Evolutionary conservation across 2,113 vertebrate species (phyloP), one percentile per base, ranked within the genome.

Genomic region (Zosterops hypoxanthus): DNA sequence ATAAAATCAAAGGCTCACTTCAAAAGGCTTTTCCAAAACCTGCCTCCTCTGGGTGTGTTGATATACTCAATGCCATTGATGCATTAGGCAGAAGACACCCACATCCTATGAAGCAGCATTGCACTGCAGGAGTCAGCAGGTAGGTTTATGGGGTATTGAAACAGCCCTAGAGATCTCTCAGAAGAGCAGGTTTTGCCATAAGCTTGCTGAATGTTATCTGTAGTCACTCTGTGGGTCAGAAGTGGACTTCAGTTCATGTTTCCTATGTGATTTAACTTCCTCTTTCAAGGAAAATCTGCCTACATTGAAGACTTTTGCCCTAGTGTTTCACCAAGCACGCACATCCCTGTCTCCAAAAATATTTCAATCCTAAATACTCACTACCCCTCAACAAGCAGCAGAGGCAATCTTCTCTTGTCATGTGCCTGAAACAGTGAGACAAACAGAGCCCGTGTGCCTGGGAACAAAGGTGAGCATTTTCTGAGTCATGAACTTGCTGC

Each of bases 251-350:
- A 92, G 91, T 91, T 96, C 78, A 17, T 41, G 42, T 70, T 90
- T 93, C 44, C 12, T 77, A 44, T 21, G 15, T 56, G 19, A 69
- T 82, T 81, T 83, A 60, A 63, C 83, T 96, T 97, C 96, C 84
- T 69, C 57, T 79, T 96, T 83, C 2, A 1, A 73, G 68, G 57
- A 82, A 94, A 90, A 95, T 92, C 52, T 94, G 91, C 92, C 73
- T 87, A 59, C 77, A 12, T 15, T 42, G 77, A 95, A 93, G 66
- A 82, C 56, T 92, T 90, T 94, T 95, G 72, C 66, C 63, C 86
- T 76, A 52, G 47, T 66, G 16, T 94, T 90, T 95, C 46, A 86
- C 19, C 20, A 65, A 75, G 24, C 25, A 29, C 4, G 23, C 39
- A 65, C 20, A 50, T 55, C 7, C 49, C 55, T 87, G 14, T 59